Evolutionary conservation across 2,888 invertebrate genomes (phyloP), one percentile per base, ranked within the genome.

Genomic region (Balanococcus diminutus): DNA sequence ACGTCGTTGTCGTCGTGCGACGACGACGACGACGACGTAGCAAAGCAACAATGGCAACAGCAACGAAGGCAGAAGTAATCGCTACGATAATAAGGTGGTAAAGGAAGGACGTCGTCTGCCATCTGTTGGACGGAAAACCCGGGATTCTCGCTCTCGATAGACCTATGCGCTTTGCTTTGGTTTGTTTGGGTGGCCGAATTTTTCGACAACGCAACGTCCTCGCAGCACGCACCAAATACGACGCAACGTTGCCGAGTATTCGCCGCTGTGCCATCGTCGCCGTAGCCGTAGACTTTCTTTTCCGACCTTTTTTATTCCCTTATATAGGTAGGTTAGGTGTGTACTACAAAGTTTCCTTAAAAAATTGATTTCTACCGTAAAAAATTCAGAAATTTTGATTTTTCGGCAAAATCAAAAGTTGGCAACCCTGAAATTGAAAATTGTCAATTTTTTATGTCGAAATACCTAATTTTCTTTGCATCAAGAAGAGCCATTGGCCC

Each of bases 181-280:
- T 84, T 84, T 84, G 84, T 84, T 84, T 84, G 84, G 84, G 84
- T 84, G 84, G 84, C 84, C 84, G 84, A 84, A 67, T 84, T 84
- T 82, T 61, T 84, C 39, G n/a, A 9, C 75, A 16, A 36, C 36
- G 28, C 75, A 16, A 36, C 36, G 28, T n/a, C 75, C 75, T 79
- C 75, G 36, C 36, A 36, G 75, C 75, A 19, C 75, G 75, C 36
- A 79, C 36, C 28, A 36, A 79, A 79, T 6, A 36, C 75, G 19
- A 36, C n/a, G 75, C 75, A 8, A 36, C n/a, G 75, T 36, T 36
- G 75, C 75, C 67, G 67, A 16, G 67, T 79, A 36, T n/a, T 31
- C 31, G 72, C 31, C 25, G 25, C 11, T 16, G 61, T n/a, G n/a
- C n/a, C 28, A 16, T 16, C 28, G 16, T 16, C 22, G 5, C 67